Base-by-base conservation (phyloP, 2,113 vertebrate species). In the Micronycteris hirsuta region DNA sequence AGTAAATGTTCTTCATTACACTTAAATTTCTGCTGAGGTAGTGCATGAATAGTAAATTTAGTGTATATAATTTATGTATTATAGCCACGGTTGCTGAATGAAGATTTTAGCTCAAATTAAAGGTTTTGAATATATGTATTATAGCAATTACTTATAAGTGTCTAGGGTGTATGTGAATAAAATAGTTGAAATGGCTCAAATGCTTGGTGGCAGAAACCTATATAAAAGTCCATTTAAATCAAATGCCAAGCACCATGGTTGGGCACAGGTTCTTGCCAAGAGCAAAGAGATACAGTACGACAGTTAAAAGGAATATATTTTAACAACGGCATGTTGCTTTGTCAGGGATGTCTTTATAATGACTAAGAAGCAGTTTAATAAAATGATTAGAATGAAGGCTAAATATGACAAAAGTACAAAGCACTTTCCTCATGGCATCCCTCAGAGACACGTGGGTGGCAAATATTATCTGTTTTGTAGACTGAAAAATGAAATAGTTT, bases 371-470 rank as follows among this genome's bases (percentile, higher is more conserved):
- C 86, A 93, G 49, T 65, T 96, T 97, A 97, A 97, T 96, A 91
- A 82, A 86, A 97, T 96, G 89, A 97, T 97, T 94, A 94, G 63
- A 95, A 71, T n/a, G 93, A 96, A 97, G 82, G 20, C 56, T 95
- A 97, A 95, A 96, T 96, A 93, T 97, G 94, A 96, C 94, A 97
- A 96, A 97, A 96, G 33, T 92, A 89, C 81, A 88, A 94, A 97
- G 74, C 77, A 76, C 56, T 96, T 96, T 83, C n/a, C 14, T 86
- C 61, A 41, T 78, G 52, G 96, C 95, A 93, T 91, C 93, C 94
- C 83, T 95, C 63, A 76, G 97, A 96, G 93, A 94, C 74, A 86
- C 5, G 97, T 97, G 91, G 93, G 95, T 93, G 94, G 95, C 82
- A 97, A 95, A 97, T 68, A 95, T 88, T 95, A 96, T 70, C 47